These are phyloP conservation scores for Parasteatoda lunata DNA, from an alignment of 2,888 invertebrate species.

Conservation along the genomic window DNA sequence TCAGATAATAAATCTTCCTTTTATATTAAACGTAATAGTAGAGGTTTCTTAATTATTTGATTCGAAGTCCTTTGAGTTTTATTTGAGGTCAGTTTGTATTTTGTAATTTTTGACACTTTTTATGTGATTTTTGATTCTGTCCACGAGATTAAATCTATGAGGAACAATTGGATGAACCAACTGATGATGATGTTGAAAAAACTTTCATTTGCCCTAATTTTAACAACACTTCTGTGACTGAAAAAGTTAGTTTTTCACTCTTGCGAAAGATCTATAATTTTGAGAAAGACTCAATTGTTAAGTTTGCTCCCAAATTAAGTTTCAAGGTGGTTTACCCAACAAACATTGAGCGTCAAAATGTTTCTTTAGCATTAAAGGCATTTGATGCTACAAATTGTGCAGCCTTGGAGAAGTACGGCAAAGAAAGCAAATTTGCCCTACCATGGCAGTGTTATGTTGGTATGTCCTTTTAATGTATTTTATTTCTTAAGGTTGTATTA, in stretches of 20 bases:
- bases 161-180: constrained; percentile 29
- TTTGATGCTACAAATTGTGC: constrained; percentile 8
- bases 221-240: neutral
- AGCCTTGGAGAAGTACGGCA: too few relatives aligned
- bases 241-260: neutral
- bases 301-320: constrained; percentile 26
- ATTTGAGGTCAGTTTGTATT: too few relatives aligned
- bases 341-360: constrained; percentile 17
- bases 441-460: too few relatives aligned
- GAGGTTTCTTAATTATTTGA: too few relatives aligned
- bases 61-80: too few relatives aligned
- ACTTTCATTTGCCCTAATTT: constrained; percentile 7
- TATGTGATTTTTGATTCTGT: neutral
- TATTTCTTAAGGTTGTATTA: too few relatives aligned
- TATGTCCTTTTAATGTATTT: too few relatives aligned
- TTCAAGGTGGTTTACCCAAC: constrained; percentile 15
- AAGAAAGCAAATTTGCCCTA: too few relatives aligned
- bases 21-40: too few relatives aligned
- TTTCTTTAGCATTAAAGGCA: neutral
- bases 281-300: constrained; percentile 6
- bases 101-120: too few relatives aligned
- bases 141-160: constrained; percentile 19
- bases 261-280: neutral
- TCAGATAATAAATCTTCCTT: too few relatives aligned
- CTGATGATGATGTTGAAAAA: constrained; percentile 4